Percentiles rank a stretch among this genome's conserved stretches.
Conservation (phyloP, 2,797 vertebrate genomes). For the Atherinosoma microstoma region DNA sequence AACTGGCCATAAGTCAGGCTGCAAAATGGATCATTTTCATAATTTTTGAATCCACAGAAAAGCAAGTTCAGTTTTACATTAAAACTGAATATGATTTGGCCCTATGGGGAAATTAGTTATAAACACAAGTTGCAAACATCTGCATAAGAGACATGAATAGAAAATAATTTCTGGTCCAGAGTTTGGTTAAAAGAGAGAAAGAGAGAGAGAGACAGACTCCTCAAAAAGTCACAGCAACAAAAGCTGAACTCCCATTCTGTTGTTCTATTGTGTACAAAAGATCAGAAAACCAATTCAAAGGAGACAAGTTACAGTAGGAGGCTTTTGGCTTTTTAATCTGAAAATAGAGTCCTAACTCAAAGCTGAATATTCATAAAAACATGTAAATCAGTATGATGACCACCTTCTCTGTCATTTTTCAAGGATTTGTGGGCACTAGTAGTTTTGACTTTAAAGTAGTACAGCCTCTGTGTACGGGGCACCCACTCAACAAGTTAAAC, state of each 20-base stretch:
- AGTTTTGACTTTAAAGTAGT: not conserved
- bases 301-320: no score
- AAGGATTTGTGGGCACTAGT: not conserved
- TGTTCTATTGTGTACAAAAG: not conserved
- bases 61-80: not conserved
- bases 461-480: no score
- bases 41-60: not conserved
- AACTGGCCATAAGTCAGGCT: not conserved
- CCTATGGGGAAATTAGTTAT: not conserved
- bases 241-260: not conserved
- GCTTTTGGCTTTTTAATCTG: no score
- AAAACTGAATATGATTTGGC: not conserved
- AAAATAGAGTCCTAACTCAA: no score
- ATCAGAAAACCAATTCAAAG: not conserved
- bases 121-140: not conserved
- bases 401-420: not conserved
- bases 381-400: no score
- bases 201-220: no score
- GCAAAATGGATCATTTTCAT: not conserved
- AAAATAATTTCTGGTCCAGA: not conserved
- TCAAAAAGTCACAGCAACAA: not conserved
- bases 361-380: no score
- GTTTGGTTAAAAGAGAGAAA: not conserved
- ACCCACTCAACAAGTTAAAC: no score
- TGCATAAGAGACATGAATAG: not conserved